Evolutionary conservation across 2,888 invertebrate genomes (phyloP), one percentile per base, ranked within the genome.

Genomic region (Dasysyrphus albostriatus): DNA sequence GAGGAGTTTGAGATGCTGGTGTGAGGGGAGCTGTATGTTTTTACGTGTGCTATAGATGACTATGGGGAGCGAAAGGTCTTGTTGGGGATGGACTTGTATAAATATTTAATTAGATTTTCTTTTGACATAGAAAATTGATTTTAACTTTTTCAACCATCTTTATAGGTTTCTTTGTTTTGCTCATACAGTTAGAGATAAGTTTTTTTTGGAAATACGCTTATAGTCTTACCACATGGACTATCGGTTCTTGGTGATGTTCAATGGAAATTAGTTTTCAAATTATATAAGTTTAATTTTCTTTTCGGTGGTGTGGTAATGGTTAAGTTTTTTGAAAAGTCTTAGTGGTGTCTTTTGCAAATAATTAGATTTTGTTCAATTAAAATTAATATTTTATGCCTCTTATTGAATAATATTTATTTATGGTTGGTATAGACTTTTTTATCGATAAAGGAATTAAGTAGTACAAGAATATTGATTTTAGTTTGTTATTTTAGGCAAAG

Each of bases 51-150:
- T 16, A n/a, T 24, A n/a, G 61, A 61, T 14, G 16, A 58, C 37
- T 24, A 63, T 63, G 47, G 3, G 14, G 29, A 16, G 34, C 16
- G 39, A 8, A 6, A 2, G 5, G 47, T 1, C 24, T 34, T 1
- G 24, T 2, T 34, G 16, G 34, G 54, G 63, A 56, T 39, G 80
- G 70, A 69, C 74, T 80, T 75, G 80, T 58, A 80, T 84, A 84
- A 84, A 84, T 84, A 84, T 80, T 80, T 84, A 80, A 84, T 84
- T 80, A 84, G 80, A 84, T 75, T 80, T 78, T 83, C 78, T 83
- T 78, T 69, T 78, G 67, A 61, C 47, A 83, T 56, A 59, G 82
- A 51, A 83, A 78, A 83, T 83, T 83, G 58, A 67, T 83, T 83
- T 75, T 56, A 79, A 83, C 79, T 79, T 83, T 83, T 79, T 65